Base-by-base conservation (phyloP, 2,113 vertebrate genomes). In the Antechinus stuartii region DNA sequence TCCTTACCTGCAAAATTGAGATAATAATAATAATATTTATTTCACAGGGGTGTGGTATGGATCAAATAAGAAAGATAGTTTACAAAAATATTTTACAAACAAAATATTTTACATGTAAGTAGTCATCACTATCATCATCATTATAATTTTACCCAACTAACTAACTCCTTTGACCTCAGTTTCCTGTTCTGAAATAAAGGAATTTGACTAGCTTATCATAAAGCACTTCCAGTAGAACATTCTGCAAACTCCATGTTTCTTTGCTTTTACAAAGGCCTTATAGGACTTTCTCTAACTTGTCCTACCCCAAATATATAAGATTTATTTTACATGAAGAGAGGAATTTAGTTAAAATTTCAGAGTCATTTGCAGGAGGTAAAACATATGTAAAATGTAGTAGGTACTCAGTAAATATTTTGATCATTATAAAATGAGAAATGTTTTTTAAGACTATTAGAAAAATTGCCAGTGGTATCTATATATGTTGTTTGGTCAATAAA, bases 371-470 rank as follows among this genome's bases (percentile, higher is more conserved):
- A 84, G n/a, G 42, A 84, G 68, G 16, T 7, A 42, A 76, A n/a
- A 0, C 68, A 76, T 76, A 22, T 76, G 42, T n/a, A 84, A 42
- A 8, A 42, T 42, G n/a, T 30, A 42, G 68, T 90, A 47, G 14
- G 26, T 54, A 42, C 26, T 92, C 16, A 54, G 54, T 93, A 91
- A 90, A 93, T 55, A 93, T 61, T 94, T n/a, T 93, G 30, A 91
- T 92, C 30, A 1, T 90, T 94, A 84, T 61, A 5, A 93, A 95
- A 96, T 25, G 24, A 56, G 23, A 56, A 26, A 56, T 25, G 0
- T 25, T 76, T 84, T 84, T 84, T n/a, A 84, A 84, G n/a, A 5
- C 7, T 42, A 19, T 84, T 84, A n/a, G 30, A 76, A 76, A 16
- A 76, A 76, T 6, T 19, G 35, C 14, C 35, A 76, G 14, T 76